A percentile compares a stretch with the other conserved stretches of the same genome.
Conservation (phyloP, 2,888 invertebrate genomes). For the Patella depressa region DNA sequence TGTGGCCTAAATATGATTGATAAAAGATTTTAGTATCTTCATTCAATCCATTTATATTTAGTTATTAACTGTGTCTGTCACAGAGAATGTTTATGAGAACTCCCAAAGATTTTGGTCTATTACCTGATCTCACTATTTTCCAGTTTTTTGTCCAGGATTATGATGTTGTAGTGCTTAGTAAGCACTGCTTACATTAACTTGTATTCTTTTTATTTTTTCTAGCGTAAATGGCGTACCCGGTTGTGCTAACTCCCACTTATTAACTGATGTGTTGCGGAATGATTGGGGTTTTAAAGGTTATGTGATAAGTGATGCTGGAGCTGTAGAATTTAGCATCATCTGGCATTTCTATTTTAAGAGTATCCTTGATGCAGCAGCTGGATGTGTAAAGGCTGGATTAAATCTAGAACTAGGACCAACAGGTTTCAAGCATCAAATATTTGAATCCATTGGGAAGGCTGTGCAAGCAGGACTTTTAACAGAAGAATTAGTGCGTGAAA, state of each 20-base stretch:
- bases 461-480: slow-evolving; percentile 26
- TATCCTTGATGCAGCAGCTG: slow-evolving; percentile 22
- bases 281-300: slow-evolving; percentile 8
- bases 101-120: too few relatives aligned
- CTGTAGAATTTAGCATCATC: not conserved
- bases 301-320: slow-evolving; percentile 3
- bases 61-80: too few relatives aligned
- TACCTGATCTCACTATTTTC: too few relatives aligned
- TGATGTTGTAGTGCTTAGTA: too few relatives aligned
- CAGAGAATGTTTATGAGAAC: too few relatives aligned
- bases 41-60: too few relatives aligned
- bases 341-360: not conserved
- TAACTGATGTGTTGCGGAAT: not conserved
- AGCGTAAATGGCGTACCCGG: not conserved
- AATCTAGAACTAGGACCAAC: slow-evolving; percentile 52
- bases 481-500: slow-evolving; percentile 22
- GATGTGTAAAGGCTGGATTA: slow-evolving; percentile 49
- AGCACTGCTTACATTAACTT: too few relatives aligned
- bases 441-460: slow-evolving; percentile 38
- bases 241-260: slow-evolving; percentile 1
- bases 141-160: too few relatives aligned
- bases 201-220: not conserved
- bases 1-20: slow-evolving; percentile 22
- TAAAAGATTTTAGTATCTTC: too few relatives aligned
- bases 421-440: slow-evolving; percentile 36